Evolutionary conservation across 2,797 vertebrate species (phyloP), one percentile per base, ranked within the genome.

Genomic region (Phrynocephalus vlangalii): DNA sequence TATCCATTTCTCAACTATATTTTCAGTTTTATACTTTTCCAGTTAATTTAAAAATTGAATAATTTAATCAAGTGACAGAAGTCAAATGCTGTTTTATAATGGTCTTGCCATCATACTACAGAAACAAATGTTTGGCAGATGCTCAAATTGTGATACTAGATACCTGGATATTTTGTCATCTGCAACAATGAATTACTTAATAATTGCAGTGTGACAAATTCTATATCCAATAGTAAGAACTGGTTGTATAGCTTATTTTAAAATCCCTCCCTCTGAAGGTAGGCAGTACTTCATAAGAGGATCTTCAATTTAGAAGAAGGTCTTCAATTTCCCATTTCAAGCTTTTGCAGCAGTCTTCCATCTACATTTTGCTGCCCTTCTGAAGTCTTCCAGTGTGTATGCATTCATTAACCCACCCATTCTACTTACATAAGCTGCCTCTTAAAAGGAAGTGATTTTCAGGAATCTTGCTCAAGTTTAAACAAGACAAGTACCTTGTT

Each of bases 401-500:
- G 71, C 3, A n/a, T 79, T 88, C 1, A 38, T 68, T 76, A 82
- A 88, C 38, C 72, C 72, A 88, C 48, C 77, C 71, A 76, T 80
- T 85, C 28, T 9, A 76, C 44, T 88, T 85, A 85, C 60, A 60
- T 81, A 76, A 85, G 48, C 66, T 33, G 52, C 48, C 67, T 85
- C 89, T 75, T 24, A 83, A 73, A 79, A 38, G 90, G 89, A 94
- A 95, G 87, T 76, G 1, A 87, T 91, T 66, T 0, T 0, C 73
- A 94, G 90, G 94, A 92, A 93, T 91, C 89, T 91, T 0, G 26
- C 82, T 6, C 95, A 95, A 95, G 95, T 93, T 87, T 9, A 79
- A 94, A 92, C 94, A 95, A 88, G 86, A 92, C 90, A 93, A 93
- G 91, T 92, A 94, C 92, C 89, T 1, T 90, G 85, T 86, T 92